Evolutionary conservation across 2,797 vertebrate genomes (phyloP).

Genomic region (Psittacula echo): DNA sequence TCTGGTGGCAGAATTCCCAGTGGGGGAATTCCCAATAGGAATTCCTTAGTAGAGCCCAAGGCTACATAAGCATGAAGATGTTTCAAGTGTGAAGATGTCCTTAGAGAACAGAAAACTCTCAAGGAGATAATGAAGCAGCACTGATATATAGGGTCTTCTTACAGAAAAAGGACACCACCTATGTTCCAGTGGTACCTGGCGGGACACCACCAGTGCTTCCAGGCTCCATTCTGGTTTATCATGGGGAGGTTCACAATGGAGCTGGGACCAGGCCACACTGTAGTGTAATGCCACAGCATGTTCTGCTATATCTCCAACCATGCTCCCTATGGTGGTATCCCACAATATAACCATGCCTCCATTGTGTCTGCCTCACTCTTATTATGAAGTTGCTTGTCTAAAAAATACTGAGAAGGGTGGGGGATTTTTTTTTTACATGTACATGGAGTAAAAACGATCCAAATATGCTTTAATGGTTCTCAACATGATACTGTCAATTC

Average conservation of each 20-base stretch:
- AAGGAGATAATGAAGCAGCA: not conserved
- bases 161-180: not conserved
- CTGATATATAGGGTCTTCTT: not conserved
- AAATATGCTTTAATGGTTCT: conserved; percentile 63
- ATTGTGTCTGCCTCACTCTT: conserved; percentile 37
- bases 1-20: conserved; percentile 56
- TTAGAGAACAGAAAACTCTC: not conserved
- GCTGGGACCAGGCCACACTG: not conserved
- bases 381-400: conserved; percentile 34
- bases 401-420: conserved; percentile 3
- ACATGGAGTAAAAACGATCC: conserved; percentile 12
- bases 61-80: not conserved
- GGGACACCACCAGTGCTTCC: not conserved
- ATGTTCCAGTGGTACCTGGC: not conserved
- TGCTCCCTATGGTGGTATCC: not conserved
- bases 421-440: not conserved
- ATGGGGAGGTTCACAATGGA: not conserved
- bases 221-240: not conserved
- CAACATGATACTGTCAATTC: conserved; percentile 62
- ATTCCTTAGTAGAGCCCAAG: conserved; percentile 42
- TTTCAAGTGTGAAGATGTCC: not conserved
- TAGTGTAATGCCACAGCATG: not conserved
- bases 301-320: not conserved
- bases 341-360: not conserved
- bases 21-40: conserved; percentile 61